Base-by-base conservation (phyloP, 2,113 vertebrate genomes). In the Kryptolebias marmoratus region DNA sequence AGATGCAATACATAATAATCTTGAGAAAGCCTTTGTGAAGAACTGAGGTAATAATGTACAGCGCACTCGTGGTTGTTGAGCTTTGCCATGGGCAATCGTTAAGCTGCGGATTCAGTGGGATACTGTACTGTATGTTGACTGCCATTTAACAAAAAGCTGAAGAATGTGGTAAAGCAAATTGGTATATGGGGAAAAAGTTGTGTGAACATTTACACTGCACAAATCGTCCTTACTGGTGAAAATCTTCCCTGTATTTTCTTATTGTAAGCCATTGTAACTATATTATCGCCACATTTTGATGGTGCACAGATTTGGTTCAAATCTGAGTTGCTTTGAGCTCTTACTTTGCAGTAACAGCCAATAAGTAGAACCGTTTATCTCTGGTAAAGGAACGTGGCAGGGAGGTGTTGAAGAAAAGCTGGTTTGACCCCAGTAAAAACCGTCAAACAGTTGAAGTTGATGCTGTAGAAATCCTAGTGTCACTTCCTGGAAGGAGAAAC, bases 1-100 rank as follows among this genome's bases (percentile, higher is more conserved):
- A 91, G 91, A 94, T 94, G 94, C 93, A 94, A 94, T 94, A 94
- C 81, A 4, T 86, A 82, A 75, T 86, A 85, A 87, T 85, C 71
- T 73, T 54, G 74, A 81, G 75, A 87, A 65, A 88, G 89, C 80
- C 86, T 87, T 89, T 86, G 77, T 61, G 61, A 64, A 53, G 72
- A 71, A 70, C 71, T n/a, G 78, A 87, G 84, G 73, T 88, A 87
- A 89, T 84, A 86, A 79, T 81, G 80, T 81, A 79, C 44, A 84
- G 82, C 5, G 68, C 60, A 2, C 54, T 80, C 77, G 64, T 78
- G 71, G 80, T 73, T 68, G 75, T 77, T 66, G 67, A 79, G 50
- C 78, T 49, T 42, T 47, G 59, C 62, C 68, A 47, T 12, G 60
- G 82, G 75, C 44, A 64, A 58, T 67, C 72, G 28, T 64, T 69